Conservation (phyloP, 1,140 invertebrate species). For the Theocolax elegans region DNA sequence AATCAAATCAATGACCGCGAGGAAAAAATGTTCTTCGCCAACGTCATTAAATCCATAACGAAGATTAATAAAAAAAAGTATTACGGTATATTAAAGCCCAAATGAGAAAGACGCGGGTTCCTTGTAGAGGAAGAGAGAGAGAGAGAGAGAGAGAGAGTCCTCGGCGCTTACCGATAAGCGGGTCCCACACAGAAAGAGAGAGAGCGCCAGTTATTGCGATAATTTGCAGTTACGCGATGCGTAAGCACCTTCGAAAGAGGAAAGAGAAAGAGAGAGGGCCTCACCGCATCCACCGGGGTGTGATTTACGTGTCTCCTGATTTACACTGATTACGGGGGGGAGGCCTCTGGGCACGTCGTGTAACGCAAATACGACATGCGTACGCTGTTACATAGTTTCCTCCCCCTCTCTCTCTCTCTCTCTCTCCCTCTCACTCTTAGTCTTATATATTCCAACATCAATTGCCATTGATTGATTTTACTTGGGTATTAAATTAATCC, state of each 20-base stretch:
- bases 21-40: too few species aligned
- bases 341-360: constrained; percentile 56
- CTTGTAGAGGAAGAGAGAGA: background rate
- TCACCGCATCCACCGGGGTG: too few species aligned
- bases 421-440: background rate
- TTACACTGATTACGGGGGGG: constrained; percentile 65
- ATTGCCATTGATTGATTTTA: constrained; percentile 67
- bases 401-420: background rate
- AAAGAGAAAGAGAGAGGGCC: background rate
- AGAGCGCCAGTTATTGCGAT: constrained; percentile 14
- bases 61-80: background rate
- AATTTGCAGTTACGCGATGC: constrained; percentile 32
- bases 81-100: background rate
- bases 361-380: constrained; percentile 60
- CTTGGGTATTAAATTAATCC: constrained; percentile 64
- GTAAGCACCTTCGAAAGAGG: constrained; percentile 16
- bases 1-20: too few species aligned
- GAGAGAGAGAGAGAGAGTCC: background rate
- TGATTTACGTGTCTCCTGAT: constrained; percentile 68
- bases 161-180: constrained; percentile 23
- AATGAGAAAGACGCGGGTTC: constrained; percentile 1
- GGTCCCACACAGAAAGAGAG: background rate
- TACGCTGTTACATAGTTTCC: background rate
- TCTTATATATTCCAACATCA: too few species aligned
- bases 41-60: background rate